A percentile compares a stretch with the other conserved stretches of the same genome.
Conservation (phyloP, 2,888 invertebrate species). For the Tenodera sinensis region DNA sequence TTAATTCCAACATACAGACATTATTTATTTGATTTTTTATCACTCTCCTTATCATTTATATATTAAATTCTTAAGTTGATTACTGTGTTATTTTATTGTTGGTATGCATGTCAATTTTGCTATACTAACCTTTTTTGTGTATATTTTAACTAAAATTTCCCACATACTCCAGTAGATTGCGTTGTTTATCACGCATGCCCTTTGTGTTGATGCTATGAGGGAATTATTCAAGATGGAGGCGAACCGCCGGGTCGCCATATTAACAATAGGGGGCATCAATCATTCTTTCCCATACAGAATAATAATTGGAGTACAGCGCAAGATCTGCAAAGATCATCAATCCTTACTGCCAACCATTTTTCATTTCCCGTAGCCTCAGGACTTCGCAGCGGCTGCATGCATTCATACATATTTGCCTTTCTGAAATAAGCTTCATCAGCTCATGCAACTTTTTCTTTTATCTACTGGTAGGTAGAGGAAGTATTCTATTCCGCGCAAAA, state of each 20-base stretch:
- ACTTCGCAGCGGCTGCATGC: neutral
- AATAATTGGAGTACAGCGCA: neutral
- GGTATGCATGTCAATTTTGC: too few species aligned
- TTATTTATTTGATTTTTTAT: too few species aligned
- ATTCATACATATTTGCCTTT: neutral
- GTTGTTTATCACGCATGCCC: neutral
- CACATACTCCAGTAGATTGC: neutral
- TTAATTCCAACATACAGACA: too few species aligned
- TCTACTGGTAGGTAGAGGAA: too few species aligned
- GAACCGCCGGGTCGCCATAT: neutral
- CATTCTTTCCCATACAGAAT: neutral
- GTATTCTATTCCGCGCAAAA: too few species aligned
- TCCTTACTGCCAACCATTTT: neutral
- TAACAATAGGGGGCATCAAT: neutral
- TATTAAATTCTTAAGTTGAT: too few species aligned
- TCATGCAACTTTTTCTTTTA: too few species aligned
- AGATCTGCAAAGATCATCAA: constrained; percentile 6
- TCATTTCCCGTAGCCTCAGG: neutral
- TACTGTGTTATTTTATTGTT: too few species aligned
- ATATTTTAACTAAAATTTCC: neutral
- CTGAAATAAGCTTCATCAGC: neutral
- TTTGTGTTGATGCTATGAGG: neutral
- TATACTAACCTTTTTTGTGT: neutral
- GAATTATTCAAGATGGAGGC: neutral
- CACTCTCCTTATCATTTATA: too few species aligned